Evolutionary conservation across 2,113 vertebrate species (phyloP).

Genomic region (Limnothrissa miodon): DNA sequence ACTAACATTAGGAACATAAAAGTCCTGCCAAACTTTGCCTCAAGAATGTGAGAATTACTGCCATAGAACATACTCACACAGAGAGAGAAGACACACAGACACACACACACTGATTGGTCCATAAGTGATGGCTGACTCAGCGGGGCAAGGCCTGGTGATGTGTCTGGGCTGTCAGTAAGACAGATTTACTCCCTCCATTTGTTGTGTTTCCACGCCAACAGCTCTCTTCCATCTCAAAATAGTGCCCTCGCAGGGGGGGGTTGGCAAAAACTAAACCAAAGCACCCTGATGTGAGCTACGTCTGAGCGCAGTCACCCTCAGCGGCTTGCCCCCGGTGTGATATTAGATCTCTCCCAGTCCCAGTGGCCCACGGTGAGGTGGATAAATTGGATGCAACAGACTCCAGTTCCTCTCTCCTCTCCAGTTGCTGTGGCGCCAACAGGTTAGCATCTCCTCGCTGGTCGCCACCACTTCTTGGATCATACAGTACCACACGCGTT

Average conservation of each 20-base stretch:
- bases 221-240: background rate
- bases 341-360: background rate
- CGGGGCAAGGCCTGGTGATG: constrained; percentile 69
- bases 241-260: constrained; percentile 42
- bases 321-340: background rate
- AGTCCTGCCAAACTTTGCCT: too few species aligned
- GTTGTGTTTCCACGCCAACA: constrained; percentile 60
- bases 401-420: background rate
- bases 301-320: background rate
- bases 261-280: background rate
- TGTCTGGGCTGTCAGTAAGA: constrained; percentile 65
- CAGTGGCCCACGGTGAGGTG: background rate
- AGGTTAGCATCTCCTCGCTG: background rate
- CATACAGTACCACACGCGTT: background rate
- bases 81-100: background rate
- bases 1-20: too few species aligned
- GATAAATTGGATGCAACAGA: background rate
- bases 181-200: constrained; percentile 71
- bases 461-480: background rate
- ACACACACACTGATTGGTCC: constrained; percentile 68
- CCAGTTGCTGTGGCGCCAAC: background rate
- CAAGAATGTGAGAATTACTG: too few species aligned
- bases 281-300: background rate
- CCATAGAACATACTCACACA: background rate
- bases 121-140: constrained; percentile 65